These are phyloP conservation scores for Fratercula arctica DNA, from an alignment of 2,797 vertebrate genomes.

Conservation along the genomic window DNA sequence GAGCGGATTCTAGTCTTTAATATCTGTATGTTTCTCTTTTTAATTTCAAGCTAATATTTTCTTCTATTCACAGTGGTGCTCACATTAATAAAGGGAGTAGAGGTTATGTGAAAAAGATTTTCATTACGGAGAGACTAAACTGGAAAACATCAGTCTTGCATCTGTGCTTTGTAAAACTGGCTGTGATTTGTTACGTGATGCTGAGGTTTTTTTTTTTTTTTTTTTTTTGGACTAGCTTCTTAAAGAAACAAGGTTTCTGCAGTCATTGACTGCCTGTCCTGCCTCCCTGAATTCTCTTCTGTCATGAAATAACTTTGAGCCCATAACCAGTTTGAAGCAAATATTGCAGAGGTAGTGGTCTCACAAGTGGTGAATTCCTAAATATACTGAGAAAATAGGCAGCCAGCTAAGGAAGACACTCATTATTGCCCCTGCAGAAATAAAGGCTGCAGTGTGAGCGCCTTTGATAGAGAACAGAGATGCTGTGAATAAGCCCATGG, in stretches of 20 bases:
- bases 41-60: conserved; percentile 33
- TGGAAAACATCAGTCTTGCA: background rate
- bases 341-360: background rate
- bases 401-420: background rate
- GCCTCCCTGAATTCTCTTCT: background rate
- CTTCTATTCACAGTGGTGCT: background rate
- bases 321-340: background rate
- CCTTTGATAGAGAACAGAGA: background rate
- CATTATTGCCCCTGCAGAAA: background rate
- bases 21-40: conserved; percentile 4
- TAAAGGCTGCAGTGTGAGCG: background rate
- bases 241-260: background rate
- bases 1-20: background rate
- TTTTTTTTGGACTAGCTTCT: background rate
- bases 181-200: background rate
- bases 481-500: background rate
- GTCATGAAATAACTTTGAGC: background rate
- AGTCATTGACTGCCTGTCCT: background rate
- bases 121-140: background rate
- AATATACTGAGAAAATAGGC: background rate
- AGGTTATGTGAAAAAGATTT: background rate
- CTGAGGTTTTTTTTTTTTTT: background rate
- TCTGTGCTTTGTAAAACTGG: background rate
- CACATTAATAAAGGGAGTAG: background rate
- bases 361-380: background rate